Percentiles rank a stretch among this genome's conserved stretches.
Conservation (phyloP, 2,113 vertebrate species). For the Cathartes aura region DNA sequence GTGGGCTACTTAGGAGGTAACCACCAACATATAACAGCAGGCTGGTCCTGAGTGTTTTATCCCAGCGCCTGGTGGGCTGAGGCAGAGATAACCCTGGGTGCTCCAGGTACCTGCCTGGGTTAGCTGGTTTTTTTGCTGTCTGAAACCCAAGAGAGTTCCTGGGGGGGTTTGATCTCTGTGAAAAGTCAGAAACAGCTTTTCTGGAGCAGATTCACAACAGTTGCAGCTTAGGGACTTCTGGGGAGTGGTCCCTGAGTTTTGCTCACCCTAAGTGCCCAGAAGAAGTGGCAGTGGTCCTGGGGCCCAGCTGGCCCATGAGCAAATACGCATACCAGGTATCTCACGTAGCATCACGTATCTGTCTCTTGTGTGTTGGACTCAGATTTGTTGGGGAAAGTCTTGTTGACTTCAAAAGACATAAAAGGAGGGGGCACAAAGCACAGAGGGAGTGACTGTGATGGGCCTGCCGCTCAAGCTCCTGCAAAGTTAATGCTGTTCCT, state of each 20-base stretch:
- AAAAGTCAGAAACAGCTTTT: background rate
- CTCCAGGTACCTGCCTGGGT: too few species aligned
- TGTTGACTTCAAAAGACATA: background rate
- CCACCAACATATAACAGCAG: rapidly evolving
- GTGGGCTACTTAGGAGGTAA: too few species aligned
- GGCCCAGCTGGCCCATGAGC: background rate
- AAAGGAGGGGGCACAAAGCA: background rate
- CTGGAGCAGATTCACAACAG: background rate
- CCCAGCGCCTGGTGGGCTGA: background rate
- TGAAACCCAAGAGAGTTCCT: background rate
- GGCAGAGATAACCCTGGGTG: background rate
- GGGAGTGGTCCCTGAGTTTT: rapidly evolving
- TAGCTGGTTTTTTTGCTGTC: background rate
- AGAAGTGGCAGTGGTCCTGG: background rate
- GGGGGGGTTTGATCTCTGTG: background rate
- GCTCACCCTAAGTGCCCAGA: rapidly evolving
- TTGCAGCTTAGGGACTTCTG: background rate
- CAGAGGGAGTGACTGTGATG: background rate
- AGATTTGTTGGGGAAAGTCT: background rate
- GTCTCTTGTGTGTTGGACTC: background rate
- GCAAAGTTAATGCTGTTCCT: background rate
- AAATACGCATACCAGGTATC: rapidly evolving
- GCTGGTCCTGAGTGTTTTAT: background rate
- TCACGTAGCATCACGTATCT: rapidly evolving
- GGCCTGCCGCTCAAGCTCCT: background rate